These are phyloP conservation scores for Rhinogobio ventralis DNA, from an alignment of 2,797 vertebrate species.

Conservation along the genomic window DNA sequence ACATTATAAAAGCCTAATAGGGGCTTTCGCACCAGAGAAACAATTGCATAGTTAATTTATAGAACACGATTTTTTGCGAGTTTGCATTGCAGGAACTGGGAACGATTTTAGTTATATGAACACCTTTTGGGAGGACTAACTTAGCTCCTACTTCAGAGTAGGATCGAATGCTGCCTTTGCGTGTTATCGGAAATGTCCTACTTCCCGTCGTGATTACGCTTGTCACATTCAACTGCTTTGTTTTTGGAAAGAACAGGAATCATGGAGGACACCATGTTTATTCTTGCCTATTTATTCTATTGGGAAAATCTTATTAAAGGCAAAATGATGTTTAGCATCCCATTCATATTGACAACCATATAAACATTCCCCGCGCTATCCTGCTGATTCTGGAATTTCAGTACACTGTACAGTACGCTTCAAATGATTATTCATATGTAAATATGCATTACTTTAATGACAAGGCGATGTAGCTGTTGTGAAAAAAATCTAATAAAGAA, in stretches of 20 bases:
- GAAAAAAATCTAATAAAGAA: too few species aligned
- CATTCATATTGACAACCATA: too few species aligned
- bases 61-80: background rate
- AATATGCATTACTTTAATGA: too few species aligned
- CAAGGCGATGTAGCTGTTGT: too few species aligned
- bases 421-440: too few species aligned
- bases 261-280: background rate
- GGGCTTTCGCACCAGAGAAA: background rate
- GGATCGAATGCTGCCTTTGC: background rate
- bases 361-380: too few species aligned
- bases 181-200: background rate
- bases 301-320: background rate
- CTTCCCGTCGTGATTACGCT: background rate
- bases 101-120: background rate
- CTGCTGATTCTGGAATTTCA: too few species aligned
- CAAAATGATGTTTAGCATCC: too few species aligned
- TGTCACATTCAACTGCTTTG: background rate
- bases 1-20: background rate
- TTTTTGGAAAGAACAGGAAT: background rate
- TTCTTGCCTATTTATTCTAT: background rate
- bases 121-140: background rate
- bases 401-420: too few species aligned
- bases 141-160: background rate
- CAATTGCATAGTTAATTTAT: background rate
- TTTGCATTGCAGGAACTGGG: background rate